Evolutionary conservation across 2,888 invertebrate genomes (phyloP).

Genomic region (Heteropelma amictum): DNA sequence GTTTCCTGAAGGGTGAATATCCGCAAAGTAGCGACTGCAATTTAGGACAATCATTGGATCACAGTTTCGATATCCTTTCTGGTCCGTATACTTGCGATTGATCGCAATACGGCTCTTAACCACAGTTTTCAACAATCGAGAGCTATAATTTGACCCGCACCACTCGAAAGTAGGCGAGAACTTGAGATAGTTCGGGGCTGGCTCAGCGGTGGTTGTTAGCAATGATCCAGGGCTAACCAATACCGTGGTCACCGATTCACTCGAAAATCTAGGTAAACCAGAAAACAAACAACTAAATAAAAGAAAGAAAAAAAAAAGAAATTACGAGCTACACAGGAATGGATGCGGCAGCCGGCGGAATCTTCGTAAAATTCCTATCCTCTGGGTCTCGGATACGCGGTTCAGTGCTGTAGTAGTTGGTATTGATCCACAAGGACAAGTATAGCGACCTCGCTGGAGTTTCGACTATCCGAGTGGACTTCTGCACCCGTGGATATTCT

Average conservation of each 20-base stretch:
- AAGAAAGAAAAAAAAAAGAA: conserved; percentile 28
- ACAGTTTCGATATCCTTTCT: too few relatives aligned
- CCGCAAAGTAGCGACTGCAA: too few relatives aligned
- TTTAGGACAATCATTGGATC: too few relatives aligned
- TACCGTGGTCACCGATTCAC: neutral
- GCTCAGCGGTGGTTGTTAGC: neutral
- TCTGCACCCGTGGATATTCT: conserved; percentile 49
- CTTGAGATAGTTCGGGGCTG: neutral
- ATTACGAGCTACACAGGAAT: neutral
- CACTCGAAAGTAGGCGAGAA: neutral
- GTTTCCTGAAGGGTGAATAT: too few relatives aligned
- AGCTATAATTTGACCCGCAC: too few relatives aligned
- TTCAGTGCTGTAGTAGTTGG: conserved; percentile 47
- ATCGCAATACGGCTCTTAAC: too few relatives aligned
- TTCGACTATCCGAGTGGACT: conserved; percentile 53
- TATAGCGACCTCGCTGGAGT: conserved; percentile 35
- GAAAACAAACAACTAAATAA: neutral
- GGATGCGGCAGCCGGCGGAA: conserved; percentile 18
- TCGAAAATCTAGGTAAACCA: neutral
- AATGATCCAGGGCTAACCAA: neutral
- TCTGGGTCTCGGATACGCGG: conserved; percentile 21
- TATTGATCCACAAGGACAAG: conserved; percentile 50
- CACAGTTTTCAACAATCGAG: too few relatives aligned
- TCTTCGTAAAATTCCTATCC: conserved; percentile 41
- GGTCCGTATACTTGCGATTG: too few relatives aligned